phyloP scores from a whole-genome alignment of 1,140 invertebrate species.

The Neodiprion pinetum region DNA sequence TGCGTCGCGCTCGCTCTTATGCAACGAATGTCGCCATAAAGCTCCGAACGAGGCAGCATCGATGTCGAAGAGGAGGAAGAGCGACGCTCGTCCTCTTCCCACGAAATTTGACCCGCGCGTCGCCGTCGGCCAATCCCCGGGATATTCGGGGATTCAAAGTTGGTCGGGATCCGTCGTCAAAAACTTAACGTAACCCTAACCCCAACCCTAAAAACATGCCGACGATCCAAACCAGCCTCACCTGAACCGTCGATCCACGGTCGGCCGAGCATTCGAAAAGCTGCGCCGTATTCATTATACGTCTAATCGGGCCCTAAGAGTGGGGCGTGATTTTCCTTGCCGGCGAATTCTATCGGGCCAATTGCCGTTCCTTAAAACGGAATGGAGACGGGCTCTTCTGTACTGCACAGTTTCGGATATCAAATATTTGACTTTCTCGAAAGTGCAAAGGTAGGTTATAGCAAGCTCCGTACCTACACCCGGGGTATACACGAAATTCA shows the following conservation, averaged over 20 bases:
- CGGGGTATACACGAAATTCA: not conserved
- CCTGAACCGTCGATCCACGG: not conserved
- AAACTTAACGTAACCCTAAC: not conserved
- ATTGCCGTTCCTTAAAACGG: not conserved
- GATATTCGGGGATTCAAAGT: not conserved
- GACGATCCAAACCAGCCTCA: not conserved
- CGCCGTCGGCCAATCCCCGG: not conserved
- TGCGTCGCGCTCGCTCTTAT: not conserved
- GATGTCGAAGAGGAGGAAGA: not conserved
- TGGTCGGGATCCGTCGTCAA: not conserved
- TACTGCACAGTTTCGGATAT: not conserved
- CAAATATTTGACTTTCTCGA: conserved; percentile 4
- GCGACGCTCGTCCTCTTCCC: not conserved
- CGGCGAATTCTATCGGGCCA: conserved; percentile 4
- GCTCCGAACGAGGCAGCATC: not conserved
- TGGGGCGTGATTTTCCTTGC: not conserved
- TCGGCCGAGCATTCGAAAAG: no score
- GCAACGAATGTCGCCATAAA: not conserved
- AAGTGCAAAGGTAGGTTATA: not conserved
- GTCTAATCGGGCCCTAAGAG: not conserved
- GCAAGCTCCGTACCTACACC: no score
- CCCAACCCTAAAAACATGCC: no score
- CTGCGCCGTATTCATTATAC: no score
- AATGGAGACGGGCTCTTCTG: not conserved
- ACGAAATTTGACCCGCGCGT: not conserved